Conservation (phyloP, 1,140 invertebrate genomes). For the Nymphalis io region DNA sequence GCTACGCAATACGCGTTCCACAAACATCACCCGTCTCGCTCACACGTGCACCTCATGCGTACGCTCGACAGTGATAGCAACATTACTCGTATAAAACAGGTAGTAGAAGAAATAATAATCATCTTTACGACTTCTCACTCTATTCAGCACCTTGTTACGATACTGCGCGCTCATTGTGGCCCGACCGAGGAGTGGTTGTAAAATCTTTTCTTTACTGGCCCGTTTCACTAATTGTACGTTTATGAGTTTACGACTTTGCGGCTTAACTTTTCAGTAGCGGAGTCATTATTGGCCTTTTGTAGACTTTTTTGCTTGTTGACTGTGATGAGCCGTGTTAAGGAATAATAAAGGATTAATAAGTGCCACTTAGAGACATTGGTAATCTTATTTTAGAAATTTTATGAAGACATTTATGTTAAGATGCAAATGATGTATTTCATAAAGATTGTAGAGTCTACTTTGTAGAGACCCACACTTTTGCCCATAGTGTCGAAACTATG, state of each 20-base stretch:
- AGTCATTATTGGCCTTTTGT: constrained; percentile 69
- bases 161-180: constrained; percentile 79
- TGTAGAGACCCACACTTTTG: neutral
- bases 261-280: constrained; percentile 72
- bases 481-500: neutral
- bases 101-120: constrained; percentile 82
- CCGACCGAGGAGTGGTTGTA: constrained; percentile 76
- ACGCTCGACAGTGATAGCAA: constrained; percentile 58
- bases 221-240: constrained; percentile 80
- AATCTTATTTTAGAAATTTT: no score
- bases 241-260: constrained; percentile 79
- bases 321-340: constrained; percentile 29
- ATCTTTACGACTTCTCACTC: constrained; percentile 82
- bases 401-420: no score
- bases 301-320: constrained; percentile 48
- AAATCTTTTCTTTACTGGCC: constrained; percentile 80
- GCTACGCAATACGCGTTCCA: constrained; percentile 52
- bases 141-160: constrained; percentile 82
- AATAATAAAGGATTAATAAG: constrained; percentile 27
- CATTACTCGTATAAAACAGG: constrained; percentile 76
- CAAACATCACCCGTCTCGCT: constrained; percentile 54
- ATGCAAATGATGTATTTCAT: neutral
- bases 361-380: constrained; percentile 15
- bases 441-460: neutral
- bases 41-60: constrained; percentile 33